These are phyloP conservation scores for Dynastes maya DNA, from an alignment of 2,888 invertebrate species.

Conservation along the genomic window DNA sequence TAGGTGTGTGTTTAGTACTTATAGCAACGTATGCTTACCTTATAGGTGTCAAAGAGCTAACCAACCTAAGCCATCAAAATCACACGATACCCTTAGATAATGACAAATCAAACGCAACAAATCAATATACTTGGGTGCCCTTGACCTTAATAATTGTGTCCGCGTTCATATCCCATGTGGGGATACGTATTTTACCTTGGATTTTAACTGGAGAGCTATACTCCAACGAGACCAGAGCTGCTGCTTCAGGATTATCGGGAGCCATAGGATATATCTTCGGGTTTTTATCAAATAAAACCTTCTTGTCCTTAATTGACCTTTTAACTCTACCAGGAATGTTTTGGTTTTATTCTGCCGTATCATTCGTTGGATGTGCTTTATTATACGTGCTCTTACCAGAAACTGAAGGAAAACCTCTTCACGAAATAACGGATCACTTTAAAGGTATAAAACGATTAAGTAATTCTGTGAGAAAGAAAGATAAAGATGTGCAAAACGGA, in stretches of 20 bases:
- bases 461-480: conserved; percentile 70
- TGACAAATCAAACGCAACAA: background rate
- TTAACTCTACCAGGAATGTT: conserved; percentile 83
- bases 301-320: conserved; percentile 76
- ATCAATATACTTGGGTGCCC: conserved; percentile 76
- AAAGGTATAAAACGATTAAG: conserved; percentile 74
- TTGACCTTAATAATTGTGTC: conserved; percentile 75
- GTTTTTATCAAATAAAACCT: conserved; percentile 83
- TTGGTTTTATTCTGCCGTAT: conserved; percentile 78
- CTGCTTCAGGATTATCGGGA: conserved; percentile 82
- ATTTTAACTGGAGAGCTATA: conserved; percentile 86
- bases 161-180: conserved; percentile 80
- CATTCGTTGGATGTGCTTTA: conserved; percentile 76
- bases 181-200: conserved; percentile 85
- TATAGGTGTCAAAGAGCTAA: conserved; percentile 59
- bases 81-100: background rate
- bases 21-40: conserved; percentile 74
- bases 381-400: conserved; percentile 84
- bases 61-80: conserved; percentile 19
- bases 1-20: conserved; percentile 77
- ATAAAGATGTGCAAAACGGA: conserved; percentile 51
- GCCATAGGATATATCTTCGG: conserved; percentile 84
- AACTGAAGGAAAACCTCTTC: conserved; percentile 85
- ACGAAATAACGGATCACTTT: conserved; percentile 82
- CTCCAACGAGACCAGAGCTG: conserved; percentile 79